Percentiles rank a stretch among this genome's conserved stretches.
Conservation (phyloP, 2,113 vertebrate species). For the Nothoprocta perdicaria region DNA sequence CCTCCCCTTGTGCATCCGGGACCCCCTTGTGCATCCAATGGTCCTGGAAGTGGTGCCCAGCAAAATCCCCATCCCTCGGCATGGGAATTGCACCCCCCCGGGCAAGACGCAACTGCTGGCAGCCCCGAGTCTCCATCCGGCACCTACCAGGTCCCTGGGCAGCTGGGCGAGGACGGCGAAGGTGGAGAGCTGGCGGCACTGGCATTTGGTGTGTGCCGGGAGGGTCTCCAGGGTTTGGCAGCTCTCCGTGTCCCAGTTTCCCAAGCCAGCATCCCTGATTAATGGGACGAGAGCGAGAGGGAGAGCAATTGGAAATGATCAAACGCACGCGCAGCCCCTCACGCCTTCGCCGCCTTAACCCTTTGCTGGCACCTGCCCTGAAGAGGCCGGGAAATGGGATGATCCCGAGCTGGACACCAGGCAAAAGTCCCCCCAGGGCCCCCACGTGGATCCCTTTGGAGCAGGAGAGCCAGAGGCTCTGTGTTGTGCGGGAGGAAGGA, state of each 20-base stretch:
- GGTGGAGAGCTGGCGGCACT: conserved; percentile 94
- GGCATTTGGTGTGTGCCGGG: conserved; percentile 93
- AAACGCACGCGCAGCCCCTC: background rate
- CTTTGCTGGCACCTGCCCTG: background rate
- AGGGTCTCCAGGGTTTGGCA: conserved; percentile 94
- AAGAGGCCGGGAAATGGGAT: background rate
- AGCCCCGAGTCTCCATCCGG: no score
- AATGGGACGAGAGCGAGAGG: conserved; percentile 32
- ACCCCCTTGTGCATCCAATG: no score
- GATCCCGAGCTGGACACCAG: rapidly evolving
- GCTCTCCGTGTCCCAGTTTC: conserved; percentile 95
- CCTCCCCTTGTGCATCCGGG: background rate
- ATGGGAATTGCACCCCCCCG: no score
- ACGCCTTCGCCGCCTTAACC: conserved; percentile 2
- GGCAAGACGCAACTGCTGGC: no score
- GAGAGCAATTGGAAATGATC: conserved; percentile 50
- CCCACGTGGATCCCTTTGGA: background rate
- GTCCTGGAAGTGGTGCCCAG: no score
- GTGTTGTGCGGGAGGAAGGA: rapidly evolving
- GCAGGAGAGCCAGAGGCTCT: rapidly evolving
- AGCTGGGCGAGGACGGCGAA: conserved; percentile 95
- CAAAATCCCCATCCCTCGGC: background rate
- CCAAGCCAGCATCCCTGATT: conserved; percentile 90
- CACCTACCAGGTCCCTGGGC: conserved; percentile 93
- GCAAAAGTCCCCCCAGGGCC: background rate